phyloP scores from a whole-genome alignment of 1,140 invertebrate genomes.

The Zelostemma sp. region DNA sequence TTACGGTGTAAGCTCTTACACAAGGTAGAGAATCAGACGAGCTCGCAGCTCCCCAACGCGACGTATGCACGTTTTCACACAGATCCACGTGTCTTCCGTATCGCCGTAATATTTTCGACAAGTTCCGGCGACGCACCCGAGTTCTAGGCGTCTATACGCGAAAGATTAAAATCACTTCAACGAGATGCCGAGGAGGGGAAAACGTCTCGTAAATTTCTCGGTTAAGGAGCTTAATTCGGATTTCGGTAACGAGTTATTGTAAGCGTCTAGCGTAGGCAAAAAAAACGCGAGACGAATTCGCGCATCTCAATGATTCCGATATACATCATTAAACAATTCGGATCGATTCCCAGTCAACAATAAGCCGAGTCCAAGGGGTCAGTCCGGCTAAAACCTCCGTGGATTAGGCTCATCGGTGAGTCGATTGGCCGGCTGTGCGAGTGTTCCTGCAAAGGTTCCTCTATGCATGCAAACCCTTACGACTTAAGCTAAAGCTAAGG shows the following conservation, averaged over 20 bases:
- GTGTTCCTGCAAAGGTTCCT: slow-evolving; percentile 42
- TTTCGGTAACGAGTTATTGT: slow-evolving; percentile 69
- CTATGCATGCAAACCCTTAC: slow-evolving; percentile 56
- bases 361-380: slow-evolving; percentile 50
- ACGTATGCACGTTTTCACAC: slow-evolving; percentile 13
- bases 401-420: slow-evolving; percentile 51
- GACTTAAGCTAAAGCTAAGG: slow-evolving; percentile 56
- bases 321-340: slow-evolving; percentile 49
- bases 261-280: slow-evolving; percentile 58
- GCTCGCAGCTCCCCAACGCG: slow-evolving; percentile 36
- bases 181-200: slow-evolving; percentile 50
- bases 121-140: slow-evolving; percentile 9
- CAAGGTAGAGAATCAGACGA: slow-evolving; percentile 65
- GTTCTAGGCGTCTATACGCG: slow-evolving; percentile 47
- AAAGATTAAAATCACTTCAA: slow-evolving; percentile 70
- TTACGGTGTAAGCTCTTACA: slow-evolving; percentile 67
- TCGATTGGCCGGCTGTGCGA: slow-evolving; percentile 33
- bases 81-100: slow-evolving; percentile 30
- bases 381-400: slow-evolving; percentile 47
- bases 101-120: slow-evolving; percentile 35
- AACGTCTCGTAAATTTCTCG: slow-evolving; percentile 67
- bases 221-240: slow-evolving; percentile 71
- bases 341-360: slow-evolving; percentile 47
- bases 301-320: slow-evolving; percentile 49
- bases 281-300: too few relatives aligned